These are phyloP conservation scores for chimpanzee (Pan troglodytes) DNA, from an alignment of 2,113 vertebrate species.

Conservation along the genomic window DNA sequence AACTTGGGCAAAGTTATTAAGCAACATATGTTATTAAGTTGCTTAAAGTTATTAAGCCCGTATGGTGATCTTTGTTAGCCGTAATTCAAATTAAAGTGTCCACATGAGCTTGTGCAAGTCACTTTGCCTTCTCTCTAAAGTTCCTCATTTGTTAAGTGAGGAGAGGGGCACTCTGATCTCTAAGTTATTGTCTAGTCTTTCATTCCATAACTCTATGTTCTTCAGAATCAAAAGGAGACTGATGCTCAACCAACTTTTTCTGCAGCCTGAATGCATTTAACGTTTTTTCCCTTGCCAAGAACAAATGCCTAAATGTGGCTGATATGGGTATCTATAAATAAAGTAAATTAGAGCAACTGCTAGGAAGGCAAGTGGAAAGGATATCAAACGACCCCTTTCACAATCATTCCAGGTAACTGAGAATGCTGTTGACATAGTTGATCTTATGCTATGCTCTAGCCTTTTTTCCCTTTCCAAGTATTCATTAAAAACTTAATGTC, in stretches of 20 bases:
- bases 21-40: neutral
- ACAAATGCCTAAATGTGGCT: constrained; percentile 45
- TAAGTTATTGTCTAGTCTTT: neutral
- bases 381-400: neutral
- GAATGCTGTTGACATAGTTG: neutral
- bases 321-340: constrained; percentile 41
- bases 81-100: neutral
- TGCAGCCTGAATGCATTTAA: constrained; percentile 36
- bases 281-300: constrained; percentile 31
- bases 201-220: neutral
- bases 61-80: neutral
- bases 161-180: neutral
- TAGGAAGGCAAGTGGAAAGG: constrained; percentile 12
- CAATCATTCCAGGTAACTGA: neutral
- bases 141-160: neutral
- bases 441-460: neutral
- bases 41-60: neutral
- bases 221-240: neutral
- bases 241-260: neutral
- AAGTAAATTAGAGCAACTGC: constrained; percentile 47
- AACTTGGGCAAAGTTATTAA: neutral
- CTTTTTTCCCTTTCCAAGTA: neutral
- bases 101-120: neutral
- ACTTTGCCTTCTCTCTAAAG: neutral
- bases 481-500: constrained; percentile 60